Percentiles rank a stretch among this genome's conserved stretches.
These are phyloP conservation scores for Apamea sordens DNA, from an alignment of 2,888 invertebrate genomes.

Conservation along the genomic window DNA sequence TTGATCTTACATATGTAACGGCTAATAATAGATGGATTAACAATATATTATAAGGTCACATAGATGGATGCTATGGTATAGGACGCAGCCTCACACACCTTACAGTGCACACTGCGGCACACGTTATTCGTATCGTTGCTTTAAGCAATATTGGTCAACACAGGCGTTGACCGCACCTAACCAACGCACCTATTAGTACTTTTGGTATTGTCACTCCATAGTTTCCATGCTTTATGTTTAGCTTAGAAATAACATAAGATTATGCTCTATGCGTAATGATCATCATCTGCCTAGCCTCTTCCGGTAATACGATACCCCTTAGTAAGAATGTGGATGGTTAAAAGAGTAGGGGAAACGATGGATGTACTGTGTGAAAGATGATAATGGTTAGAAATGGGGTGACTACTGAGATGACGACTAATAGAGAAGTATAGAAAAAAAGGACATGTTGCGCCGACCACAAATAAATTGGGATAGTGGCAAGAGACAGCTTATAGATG, in stretches of 20 bases:
- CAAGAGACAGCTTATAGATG: too few species aligned
- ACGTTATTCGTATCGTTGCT: neutral
- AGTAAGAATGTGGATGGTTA: neutral
- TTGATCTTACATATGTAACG: neutral
- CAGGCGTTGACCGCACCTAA: too few species aligned
- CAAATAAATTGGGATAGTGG: neutral
- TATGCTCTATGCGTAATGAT: neutral
- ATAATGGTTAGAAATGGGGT: neutral
- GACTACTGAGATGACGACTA: neutral
- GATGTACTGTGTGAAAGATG: neutral
- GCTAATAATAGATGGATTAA: slow-evolving; percentile 2
- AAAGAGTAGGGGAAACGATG: neutral
- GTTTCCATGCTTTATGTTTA: neutral
- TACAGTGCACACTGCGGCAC: neutral
- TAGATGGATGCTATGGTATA: neutral
- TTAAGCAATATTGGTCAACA: neutral
- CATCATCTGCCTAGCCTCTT: too few species aligned
- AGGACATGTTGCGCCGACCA: neutral
- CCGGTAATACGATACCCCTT: too few species aligned
- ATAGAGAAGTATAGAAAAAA: neutral
- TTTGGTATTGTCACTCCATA: neutral
- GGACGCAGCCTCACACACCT: neutral
- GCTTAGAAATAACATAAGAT: neutral
- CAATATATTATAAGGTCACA: neutral
- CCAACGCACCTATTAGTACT: neutral